Conservation (phyloP, 2,797 vertebrate species). For the Takifugu rubripes region DNA sequence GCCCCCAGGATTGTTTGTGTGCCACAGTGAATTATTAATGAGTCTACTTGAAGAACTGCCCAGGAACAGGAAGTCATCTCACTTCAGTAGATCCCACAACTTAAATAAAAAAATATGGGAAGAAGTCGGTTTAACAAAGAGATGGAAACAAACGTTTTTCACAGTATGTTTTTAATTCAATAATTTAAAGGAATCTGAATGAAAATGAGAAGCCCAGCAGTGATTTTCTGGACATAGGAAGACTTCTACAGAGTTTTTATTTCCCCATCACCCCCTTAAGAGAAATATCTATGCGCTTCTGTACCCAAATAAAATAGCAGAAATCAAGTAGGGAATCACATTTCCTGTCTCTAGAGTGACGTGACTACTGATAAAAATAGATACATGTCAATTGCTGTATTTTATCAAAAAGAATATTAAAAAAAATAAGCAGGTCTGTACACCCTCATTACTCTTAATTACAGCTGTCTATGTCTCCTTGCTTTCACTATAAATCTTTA, state of each 20-base stretch:
- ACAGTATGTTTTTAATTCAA: slow-evolving; percentile 72
- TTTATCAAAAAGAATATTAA: slow-evolving; percentile 74
- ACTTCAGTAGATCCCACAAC: slow-evolving; percentile 8
- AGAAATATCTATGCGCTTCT: slow-evolving; percentile 66
- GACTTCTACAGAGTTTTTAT: slow-evolving; percentile 80
- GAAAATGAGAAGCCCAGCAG: slow-evolving; percentile 72
- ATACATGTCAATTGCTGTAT: slow-evolving; percentile 56
- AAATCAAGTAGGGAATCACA: slow-evolving; percentile 49
- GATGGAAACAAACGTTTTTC: slow-evolving; percentile 47
- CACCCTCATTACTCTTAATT: slow-evolving; percentile 47
- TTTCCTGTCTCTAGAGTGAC: slow-evolving; percentile 44
- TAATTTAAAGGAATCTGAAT: slow-evolving; percentile 78
- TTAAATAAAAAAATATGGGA: too few relatives aligned
- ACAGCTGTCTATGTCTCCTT: slow-evolving; percentile 31
- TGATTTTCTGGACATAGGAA: slow-evolving; percentile 76
- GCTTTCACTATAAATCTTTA: slow-evolving; percentile 43
- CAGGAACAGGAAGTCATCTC: slow-evolving; percentile 47
- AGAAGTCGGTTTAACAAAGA: slow-evolving; percentile 19
- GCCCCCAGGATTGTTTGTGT: slow-evolving; percentile 48
- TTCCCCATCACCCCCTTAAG: slow-evolving; percentile 75
- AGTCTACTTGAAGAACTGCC: slow-evolving; percentile 62
- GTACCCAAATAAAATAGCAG: slow-evolving; percentile 59
- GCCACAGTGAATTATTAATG: slow-evolving; percentile 65
- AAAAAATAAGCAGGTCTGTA: slow-evolving; percentile 75
- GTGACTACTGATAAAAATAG: slow-evolving; percentile 58